phyloP scores from a whole-genome alignment of 1,140 invertebrate genomes.

The Atopsyche davidsoni region DNA sequence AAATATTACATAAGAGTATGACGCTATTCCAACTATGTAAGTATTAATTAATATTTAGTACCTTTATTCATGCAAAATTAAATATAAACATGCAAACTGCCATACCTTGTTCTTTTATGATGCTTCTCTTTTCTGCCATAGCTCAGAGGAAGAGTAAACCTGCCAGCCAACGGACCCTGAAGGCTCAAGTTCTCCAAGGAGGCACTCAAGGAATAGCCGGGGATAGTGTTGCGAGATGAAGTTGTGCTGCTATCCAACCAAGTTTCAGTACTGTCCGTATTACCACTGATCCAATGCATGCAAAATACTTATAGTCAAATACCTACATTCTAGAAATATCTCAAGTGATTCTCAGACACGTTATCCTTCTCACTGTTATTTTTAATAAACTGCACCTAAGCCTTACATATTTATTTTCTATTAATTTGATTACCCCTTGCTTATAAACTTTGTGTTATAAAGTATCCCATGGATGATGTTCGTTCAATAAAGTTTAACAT shows the following conservation, averaged over 20 bases:
- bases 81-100: conserved; percentile 7
- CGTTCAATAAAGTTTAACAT: no score
- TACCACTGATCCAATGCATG: conserved; percentile 26
- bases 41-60: conserved; percentile 4
- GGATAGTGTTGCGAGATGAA: conserved; percentile 4
- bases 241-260: conserved; percentile 22
- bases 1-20: no score
- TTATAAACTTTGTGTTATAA: no score
- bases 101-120: conserved; percentile 55
- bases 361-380: no score
- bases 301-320: conserved; percentile 23
- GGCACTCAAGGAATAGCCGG: conserved; percentile 33
- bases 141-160: conserved; percentile 56
- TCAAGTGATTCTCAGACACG: no score
- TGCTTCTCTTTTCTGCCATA: conserved; percentile 56
- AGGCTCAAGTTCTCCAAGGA: conserved; percentile 45
- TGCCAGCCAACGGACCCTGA: conserved; percentile 34
- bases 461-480: no score
- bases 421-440: no score
- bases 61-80: neutral
- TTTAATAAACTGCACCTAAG: no score
- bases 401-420: no score
- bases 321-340: no score
- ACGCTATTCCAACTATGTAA: no score
- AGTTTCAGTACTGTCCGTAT: conserved; percentile 15